A percentile compares a stretch with the other conserved stretches of the same genome.
These are phyloP conservation scores for Axinella damicornis DNA, from an alignment of 37 sponge, comb jelly and placozoan species.

Conservation along the genomic window DNA sequence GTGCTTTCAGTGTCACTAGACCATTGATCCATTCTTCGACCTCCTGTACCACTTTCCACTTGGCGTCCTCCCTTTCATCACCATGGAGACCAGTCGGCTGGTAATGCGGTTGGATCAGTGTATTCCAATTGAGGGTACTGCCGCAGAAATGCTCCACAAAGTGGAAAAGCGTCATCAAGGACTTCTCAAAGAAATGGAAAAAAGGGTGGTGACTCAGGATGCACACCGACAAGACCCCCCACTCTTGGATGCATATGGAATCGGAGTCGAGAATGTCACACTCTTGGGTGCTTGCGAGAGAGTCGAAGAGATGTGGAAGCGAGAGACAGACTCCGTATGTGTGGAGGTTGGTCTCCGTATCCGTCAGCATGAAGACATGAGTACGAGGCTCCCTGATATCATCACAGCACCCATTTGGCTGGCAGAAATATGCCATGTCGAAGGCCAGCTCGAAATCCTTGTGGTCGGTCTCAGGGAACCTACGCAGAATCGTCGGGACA, in stretches of 20 bases:
- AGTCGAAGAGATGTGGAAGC: conserved; percentile 50
- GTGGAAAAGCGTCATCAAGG: conserved; percentile 45
- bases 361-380: conserved; percentile 79
- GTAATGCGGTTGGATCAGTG: conserved; percentile 24
- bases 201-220: conserved; percentile 59
- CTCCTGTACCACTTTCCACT: conserved; percentile 17
- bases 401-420: conserved; percentile 47
- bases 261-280: neutral
- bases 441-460: conserved; percentile 31
- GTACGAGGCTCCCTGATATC: conserved; percentile 20
- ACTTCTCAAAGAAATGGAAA: conserved; percentile 68
- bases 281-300: neutral
- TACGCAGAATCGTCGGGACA: conserved; percentile 42
- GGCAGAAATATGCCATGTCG: conserved; percentile 80
- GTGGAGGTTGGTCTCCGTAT: conserved; percentile 75
- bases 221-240: conserved; percentile 68
- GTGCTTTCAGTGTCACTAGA: conserved; percentile 45
- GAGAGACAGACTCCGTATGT: conserved; percentile 76
- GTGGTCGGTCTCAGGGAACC: conserved; percentile 38
- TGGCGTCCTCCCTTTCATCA: too few species aligned
- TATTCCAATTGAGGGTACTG: conserved; percentile 37
- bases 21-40: conserved; percentile 67
- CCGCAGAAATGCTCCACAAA: conserved; percentile 59
- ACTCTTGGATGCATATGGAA: conserved; percentile 51
- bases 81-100: neutral